Base-by-base conservation (phyloP, 2,888 invertebrate species). In the Cephus pulcher region DNA sequence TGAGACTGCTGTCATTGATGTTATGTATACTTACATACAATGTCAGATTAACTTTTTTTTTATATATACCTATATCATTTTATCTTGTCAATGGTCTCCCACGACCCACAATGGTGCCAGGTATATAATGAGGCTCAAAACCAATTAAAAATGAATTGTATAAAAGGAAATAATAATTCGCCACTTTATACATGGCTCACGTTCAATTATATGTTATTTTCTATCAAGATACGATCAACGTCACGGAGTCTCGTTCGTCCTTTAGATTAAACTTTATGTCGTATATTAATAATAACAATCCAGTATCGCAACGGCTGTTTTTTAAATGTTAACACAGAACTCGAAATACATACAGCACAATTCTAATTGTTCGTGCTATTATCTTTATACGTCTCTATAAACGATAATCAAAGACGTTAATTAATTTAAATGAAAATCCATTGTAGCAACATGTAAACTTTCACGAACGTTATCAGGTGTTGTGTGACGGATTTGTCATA, bases 1-100 rank as follows among this genome's bases (percentile, higher is more conserved):
- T 81, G 80, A 81, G 81, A 84, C 81, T 82, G 83, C 56, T 56
- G 56, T 1, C 56, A 56, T 56, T 80, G 74, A 76, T 75, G 75
- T 74, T 73, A 76, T 37, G 74, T 56, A 56, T 35, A 37, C 33
- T 76, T 75, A 77, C 81, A 79, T 74, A 80, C 81, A 76, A 74
- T 76, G 69, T 74, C 76, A 70, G 75, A 79, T 74, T 34, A 75
- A 76, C 56, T 70, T 74, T 69, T 74, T 74, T 78, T 81, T 76
- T 68, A 12, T 23, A 56, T 75, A 76, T 75, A 56, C 76, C 74
- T 23, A 73, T 78, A 69, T 69, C 75, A 35, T 69, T 76, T 34
- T 34, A 35, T 34, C 70, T 76, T 76, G 78, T 78, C 75, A 78
- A 33, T 69, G 35, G 15, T 69, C 74, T 73, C 69, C 73, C 35